Percentiles rank a stretch among this genome's conserved stretches.
Conservation (phyloP, 2,797 vertebrate genomes). For the Meda fulgida region DNA sequence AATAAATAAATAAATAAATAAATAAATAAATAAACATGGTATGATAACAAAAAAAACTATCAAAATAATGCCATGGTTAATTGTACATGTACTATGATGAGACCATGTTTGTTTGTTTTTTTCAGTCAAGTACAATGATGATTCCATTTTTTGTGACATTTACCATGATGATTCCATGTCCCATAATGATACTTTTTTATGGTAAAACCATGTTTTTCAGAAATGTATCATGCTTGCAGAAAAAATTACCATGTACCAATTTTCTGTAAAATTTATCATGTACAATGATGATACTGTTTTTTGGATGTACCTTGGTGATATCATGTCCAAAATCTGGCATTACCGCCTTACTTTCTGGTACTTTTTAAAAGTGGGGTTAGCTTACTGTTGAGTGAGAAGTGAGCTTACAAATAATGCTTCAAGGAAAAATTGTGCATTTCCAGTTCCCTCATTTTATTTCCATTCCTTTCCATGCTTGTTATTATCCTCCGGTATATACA, state of each 20-base stretch:
- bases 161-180: not conserved
- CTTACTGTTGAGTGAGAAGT: not conserved
- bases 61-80: not conserved
- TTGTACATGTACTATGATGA: not conserved
- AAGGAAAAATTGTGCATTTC: not conserved
- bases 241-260: too few species aligned
- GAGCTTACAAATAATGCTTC: slow-evolving; percentile 12
- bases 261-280: too few species aligned
- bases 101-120: too few species aligned
- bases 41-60: too few species aligned
- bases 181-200: not conserved
- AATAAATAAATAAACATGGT: not conserved
- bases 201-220: not conserved
- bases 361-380: not conserved
- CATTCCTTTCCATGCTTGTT: slow-evolving; percentile 46
- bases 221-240: not conserved
- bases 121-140: fast-evolving
- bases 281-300: not conserved
- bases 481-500: slow-evolving; percentile 55
- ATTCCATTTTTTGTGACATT: too few species aligned
- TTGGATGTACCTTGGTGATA: not conserved
- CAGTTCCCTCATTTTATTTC: slow-evolving; percentile 12
- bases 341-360: not conserved
- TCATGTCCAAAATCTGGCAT: not conserved
- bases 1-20: too few species aligned